These are phyloP conservation scores for Seira musarum DNA, from an alignment of 2,888 invertebrate species.

Conservation along the genomic window DNA sequence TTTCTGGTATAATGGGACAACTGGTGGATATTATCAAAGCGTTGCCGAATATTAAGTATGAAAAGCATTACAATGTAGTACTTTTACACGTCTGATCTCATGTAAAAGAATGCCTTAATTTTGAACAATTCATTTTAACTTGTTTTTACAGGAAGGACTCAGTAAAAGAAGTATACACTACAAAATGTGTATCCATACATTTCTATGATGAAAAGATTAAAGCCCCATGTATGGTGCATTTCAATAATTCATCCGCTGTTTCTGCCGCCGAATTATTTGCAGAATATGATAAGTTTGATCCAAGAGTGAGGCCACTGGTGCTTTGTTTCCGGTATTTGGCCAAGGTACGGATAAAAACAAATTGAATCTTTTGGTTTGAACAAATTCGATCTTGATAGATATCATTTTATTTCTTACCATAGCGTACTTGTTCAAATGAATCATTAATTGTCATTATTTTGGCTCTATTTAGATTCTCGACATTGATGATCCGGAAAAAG, in stretches of 20 bases:
- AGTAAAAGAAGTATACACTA: slow-evolving; percentile 72
- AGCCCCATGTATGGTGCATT: slow-evolving; percentile 71
- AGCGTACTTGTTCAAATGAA: no score
- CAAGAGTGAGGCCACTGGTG: slow-evolving; percentile 71
- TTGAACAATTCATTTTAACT: neutral
- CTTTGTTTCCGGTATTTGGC: slow-evolving; percentile 72
- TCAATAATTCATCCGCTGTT: slow-evolving; percentile 71
- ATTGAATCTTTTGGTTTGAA: neutral
- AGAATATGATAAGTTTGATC: slow-evolving; percentile 70
- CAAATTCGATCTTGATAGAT: neutral
- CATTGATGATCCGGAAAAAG: slow-evolving; percentile 73
- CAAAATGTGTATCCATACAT: slow-evolving; percentile 72
- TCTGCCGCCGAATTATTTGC: slow-evolving; percentile 69
- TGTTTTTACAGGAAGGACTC: slow-evolving; percentile 45
- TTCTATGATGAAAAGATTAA: slow-evolving; percentile 70
- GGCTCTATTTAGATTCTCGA: slow-evolving; percentile 71
- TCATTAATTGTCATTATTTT: no score
- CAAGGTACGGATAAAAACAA: slow-evolving; percentile 70
- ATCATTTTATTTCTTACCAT: no score
- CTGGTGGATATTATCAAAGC: slow-evolving; percentile 32
- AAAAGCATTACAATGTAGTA: no score
- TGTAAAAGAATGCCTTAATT: neutral
- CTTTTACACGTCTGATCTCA: neutral
- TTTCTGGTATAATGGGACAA: slow-evolving; percentile 38
- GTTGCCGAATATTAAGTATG: slow-evolving; percentile 45